These are phyloP conservation scores for Urosaurus nigricauda DNA, from an alignment of 2,797 vertebrate genomes.

Conservation along the genomic window DNA sequence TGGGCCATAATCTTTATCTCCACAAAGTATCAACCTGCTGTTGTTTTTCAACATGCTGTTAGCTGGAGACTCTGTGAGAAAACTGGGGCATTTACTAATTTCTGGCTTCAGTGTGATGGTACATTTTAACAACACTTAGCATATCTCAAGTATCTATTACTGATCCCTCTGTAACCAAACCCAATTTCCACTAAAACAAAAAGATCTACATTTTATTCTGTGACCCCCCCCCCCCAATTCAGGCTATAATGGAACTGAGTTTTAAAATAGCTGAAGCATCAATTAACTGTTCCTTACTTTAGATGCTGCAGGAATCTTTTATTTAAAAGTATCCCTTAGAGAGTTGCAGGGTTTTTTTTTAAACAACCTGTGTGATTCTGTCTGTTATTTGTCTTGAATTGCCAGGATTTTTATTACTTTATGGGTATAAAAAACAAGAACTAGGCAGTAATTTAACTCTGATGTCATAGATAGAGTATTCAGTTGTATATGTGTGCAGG, in stretches of 20 bases:
- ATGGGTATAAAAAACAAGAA: conserved; percentile 38
- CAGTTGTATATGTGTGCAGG: too few species aligned
- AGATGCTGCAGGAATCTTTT: conserved; percentile 43
- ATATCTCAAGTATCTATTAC: not conserved
- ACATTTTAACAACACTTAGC: not conserved
- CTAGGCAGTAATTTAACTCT: conserved; percentile 48
- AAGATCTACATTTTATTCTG: conserved; percentile 42
- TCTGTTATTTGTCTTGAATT: conserved; percentile 30
- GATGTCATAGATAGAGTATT: conserved; percentile 17
- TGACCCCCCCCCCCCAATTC: conserved; percentile 37
- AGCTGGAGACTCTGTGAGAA: not conserved
- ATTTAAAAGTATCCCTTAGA: conserved; percentile 53
- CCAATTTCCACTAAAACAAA: conserved; percentile 50
- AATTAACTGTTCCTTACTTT: conserved; percentile 41
- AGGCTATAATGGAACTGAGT: conserved; percentile 53
- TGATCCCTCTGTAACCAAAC: not conserved
- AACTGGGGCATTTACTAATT: not conserved
- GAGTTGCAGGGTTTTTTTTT: not conserved
- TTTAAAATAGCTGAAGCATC: conserved; percentile 64
- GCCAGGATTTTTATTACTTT: not conserved
- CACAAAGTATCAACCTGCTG: too few species aligned
- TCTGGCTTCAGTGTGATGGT: not conserved
- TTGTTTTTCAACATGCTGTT: not conserved
- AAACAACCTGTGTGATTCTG: conserved; percentile 15
- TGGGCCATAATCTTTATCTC: not conserved